A percentile compares a stretch with the other conserved stretches of the same genome.
phyloP scores from a whole-genome alignment of 2,888 invertebrate species.

The Erannis defoliaria region DNA sequence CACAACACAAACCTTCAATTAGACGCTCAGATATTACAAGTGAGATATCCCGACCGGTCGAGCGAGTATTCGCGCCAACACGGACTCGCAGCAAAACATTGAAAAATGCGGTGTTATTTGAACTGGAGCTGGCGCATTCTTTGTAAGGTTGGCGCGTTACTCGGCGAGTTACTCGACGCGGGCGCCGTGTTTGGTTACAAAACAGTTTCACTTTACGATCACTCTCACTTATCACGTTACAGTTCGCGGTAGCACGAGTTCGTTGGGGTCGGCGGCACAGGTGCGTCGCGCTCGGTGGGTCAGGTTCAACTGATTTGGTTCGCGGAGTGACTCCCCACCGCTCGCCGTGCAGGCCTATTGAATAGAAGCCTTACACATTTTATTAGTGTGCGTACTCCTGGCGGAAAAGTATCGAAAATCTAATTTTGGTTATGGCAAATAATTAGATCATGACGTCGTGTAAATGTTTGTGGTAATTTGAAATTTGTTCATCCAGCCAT shows the following conservation, averaged over 20 bases:
- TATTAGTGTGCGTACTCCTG: slow-evolving; percentile 4
- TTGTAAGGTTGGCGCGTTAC: background rate
- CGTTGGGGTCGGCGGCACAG: slow-evolving; percentile 54
- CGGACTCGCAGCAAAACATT: slow-evolving; percentile 32
- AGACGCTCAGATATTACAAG: slow-evolving; percentile 29
- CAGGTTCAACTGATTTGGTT: slow-evolving; percentile 68
- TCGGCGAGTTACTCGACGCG: background rate
- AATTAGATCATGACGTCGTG: too few relatives aligned
- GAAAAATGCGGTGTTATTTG: slow-evolving; percentile 23
- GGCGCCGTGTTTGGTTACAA: slow-evolving; percentile 30
- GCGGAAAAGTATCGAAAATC: too few relatives aligned
- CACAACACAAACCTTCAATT: slow-evolving; percentile 39
- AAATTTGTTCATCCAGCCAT: too few relatives aligned
- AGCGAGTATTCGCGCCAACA: slow-evolving; percentile 35
- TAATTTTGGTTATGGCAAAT: too few relatives aligned
- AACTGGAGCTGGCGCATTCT: slow-evolving; percentile 24
- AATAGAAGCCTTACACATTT: slow-evolving; percentile 57
- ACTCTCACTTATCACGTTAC: slow-evolving; percentile 67
- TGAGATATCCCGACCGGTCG: slow-evolving; percentile 40
- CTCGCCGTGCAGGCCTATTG: slow-evolving; percentile 52
- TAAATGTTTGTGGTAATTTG: too few relatives aligned
- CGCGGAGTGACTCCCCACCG: slow-evolving; percentile 52
- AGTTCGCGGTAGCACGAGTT: slow-evolving; percentile 52
- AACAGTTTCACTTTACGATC: slow-evolving; percentile 75
- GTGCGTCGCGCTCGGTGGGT: slow-evolving; percentile 50